These are phyloP conservation scores for Fregetta grallaria DNA, from an alignment of 2,113 vertebrate genomes.

Conservation along the genomic window DNA sequence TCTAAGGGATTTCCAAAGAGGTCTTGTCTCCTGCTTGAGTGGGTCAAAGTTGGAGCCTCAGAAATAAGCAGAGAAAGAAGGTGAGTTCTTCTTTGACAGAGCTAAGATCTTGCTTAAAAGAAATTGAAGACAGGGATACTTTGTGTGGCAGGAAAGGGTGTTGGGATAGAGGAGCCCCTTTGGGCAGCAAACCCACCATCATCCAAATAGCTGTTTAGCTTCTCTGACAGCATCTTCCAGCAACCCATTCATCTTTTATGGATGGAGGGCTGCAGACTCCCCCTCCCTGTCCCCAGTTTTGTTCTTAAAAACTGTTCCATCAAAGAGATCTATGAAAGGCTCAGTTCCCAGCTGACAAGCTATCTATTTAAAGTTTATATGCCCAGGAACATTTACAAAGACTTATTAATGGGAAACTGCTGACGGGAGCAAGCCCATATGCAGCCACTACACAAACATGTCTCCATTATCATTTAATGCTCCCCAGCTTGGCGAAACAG, in stretches of 20 bases:
- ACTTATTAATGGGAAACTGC: slow-evolving; percentile 34
- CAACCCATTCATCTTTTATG: background rate
- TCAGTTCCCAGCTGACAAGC: slow-evolving; percentile 36
- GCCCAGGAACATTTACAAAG: background rate
- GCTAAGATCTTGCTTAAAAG: background rate
- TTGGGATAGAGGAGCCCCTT: background rate
- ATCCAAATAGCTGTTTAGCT: background rate
- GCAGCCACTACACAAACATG: background rate
- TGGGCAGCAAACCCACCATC: background rate
- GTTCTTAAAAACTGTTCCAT: slow-evolving; percentile 16
- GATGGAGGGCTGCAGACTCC: background rate
- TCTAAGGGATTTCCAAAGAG: background rate
- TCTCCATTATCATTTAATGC: background rate
- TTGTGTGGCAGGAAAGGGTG: background rate
- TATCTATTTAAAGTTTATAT: slow-evolving; percentile 48
- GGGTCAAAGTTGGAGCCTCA: background rate
- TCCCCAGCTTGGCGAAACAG: background rate
- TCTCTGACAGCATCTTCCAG: background rate
- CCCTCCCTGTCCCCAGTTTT: background rate
- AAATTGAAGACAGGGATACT: background rate
- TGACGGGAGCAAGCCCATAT: background rate
- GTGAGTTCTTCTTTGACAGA: background rate
- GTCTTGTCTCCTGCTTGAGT: background rate
- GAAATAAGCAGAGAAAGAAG: background rate
- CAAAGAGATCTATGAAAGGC: slow-evolving; percentile 54